These are phyloP conservation scores for Blera fallax DNA, from an alignment of 2,888 invertebrate species.

Conservation along the genomic window DNA sequence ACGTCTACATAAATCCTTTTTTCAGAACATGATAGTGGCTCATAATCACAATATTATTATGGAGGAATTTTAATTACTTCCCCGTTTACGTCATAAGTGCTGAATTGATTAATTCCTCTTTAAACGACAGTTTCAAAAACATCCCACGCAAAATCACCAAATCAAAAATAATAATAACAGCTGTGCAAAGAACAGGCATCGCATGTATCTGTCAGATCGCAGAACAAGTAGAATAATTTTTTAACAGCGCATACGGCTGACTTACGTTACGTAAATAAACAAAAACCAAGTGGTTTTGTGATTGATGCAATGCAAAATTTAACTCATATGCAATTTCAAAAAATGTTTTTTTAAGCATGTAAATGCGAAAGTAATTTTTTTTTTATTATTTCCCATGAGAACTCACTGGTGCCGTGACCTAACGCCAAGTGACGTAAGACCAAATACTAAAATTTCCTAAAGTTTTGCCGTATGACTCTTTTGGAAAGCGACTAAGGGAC, in stretches of 20 bases:
- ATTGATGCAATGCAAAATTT: background rate
- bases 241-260: background rate
- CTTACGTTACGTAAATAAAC: background rate
- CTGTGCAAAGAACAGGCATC: conserved; percentile 20
- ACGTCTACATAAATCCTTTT: too few relatives aligned
- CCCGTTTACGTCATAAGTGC: conserved; percentile 21
- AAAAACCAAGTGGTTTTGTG: background rate
- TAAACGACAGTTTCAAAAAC: conserved; percentile 44
- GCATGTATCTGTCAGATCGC: conserved; percentile 47
- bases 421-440: too few relatives aligned
- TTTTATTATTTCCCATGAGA: too few relatives aligned
- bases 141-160: conserved; percentile 31
- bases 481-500: too few relatives aligned
- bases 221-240: conserved; percentile 29
- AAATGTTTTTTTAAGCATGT: too few relatives aligned
- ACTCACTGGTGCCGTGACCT: too few relatives aligned
- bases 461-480: too few relatives aligned
- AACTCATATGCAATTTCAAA: too few relatives aligned
- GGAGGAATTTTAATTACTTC: conserved; percentile 27
- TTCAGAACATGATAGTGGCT: background rate
- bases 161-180: conserved; percentile 21
- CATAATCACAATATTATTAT: background rate
- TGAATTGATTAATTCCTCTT: conserved; percentile 57
- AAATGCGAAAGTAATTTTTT: too few relatives aligned
- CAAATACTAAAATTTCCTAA: too few relatives aligned